Base-by-base conservation (phyloP, 2,888 invertebrate genomes). In the Neoascia interrupta region DNA sequence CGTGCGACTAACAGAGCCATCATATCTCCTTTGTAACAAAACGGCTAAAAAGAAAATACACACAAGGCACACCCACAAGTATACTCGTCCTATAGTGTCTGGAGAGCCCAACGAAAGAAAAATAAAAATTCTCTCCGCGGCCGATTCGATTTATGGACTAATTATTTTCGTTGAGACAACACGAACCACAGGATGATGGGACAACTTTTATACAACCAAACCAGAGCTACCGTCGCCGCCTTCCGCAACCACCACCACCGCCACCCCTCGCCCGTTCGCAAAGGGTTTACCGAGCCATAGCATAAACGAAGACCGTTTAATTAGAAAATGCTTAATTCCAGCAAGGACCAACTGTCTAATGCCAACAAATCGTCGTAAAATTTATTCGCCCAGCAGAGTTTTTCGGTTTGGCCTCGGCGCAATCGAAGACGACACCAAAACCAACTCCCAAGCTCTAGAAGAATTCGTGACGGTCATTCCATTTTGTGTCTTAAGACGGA, bases 391-490 rank as follows among this genome's bases (percentile, higher is more conserved):
- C 28, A 53, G 37, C 56, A 56, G 69, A 81, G 79, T 81, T 83
- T 54, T 72, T 66, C 21, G 21, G 10, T 31, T 6, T 31, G 31
- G 10, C 31, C n/a, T 31, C 8, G 3, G n/a, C 31, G 8, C 31
- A 8, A 5, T 31, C n/a, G 26, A 26, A 26, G 26, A 8, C 26
- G 26, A 6, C 31, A n/a, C 4, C n/a, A 31, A n/a, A n/a, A 26
- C 26, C 8, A 4, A n/a, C 18, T 13, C 3, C 21, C 39, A 45
- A 15, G 34, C 51, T 18, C 41, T 45, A 45, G 66, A 39, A 75
- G 69, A 81, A 82, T 83, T 84, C 84, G 84, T 84, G 83, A 83
- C 84, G 84, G 84, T 84, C 84, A 84, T 84, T 84, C 73, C 81
- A 79, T 82, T 84, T 83, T 74, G 81, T 82, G 84, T 82, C 84